Evolutionary conservation across 2,888 invertebrate genomes (phyloP), one percentile per base, ranked within the genome.

Genomic region (Dasysyrphus tricinctus): DNA sequence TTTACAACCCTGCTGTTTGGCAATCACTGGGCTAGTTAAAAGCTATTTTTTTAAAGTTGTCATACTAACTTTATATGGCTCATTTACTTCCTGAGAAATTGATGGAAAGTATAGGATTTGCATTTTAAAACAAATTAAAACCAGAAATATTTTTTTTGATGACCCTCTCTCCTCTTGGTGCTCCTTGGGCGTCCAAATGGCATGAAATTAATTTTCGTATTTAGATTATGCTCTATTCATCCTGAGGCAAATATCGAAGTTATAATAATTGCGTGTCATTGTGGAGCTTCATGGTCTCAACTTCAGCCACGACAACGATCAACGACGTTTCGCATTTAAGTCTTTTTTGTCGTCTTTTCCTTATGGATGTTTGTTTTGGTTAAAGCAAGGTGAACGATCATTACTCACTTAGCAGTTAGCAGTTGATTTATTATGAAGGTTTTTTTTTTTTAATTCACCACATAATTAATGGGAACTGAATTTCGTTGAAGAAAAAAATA

Each of bases 391-490:
- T 73, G 73, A 67, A 75, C 81, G 69, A 81, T 86, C 86, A 86
- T 86, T 86, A 82, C 70, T 81, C 86, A 86, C 75, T 86, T 86
- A 74, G 54, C 63, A 61, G 56, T 78, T 85, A 74, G 42, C 65
- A 69, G 57, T 78, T 86, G 86, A 86, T 82, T 86, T 86, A 86
- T 82, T 69, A 65, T 39, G 29, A 65, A 75, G 11, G 32, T 9
- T 77, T 51, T 73, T 56, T 80, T 76, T 74, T 63, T 24, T 24
- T 24, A 24, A 47, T 78, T 61, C 32, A 73, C 59, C 47, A 74
- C 54, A 78, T 81, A 78, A 82, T 86, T 82, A 75, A 86, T 78
- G 78, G 75, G 81, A 81, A 75, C 78, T 82, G 77, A 75, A 82
- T 86, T 74, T 75, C 29, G 47, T 81, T 78, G 72, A 59, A 32